Evolutionary conservation across 2,888 invertebrate species (phyloP), one percentile per base, ranked within the genome.

Genomic region (Dynastes maya): DNA sequence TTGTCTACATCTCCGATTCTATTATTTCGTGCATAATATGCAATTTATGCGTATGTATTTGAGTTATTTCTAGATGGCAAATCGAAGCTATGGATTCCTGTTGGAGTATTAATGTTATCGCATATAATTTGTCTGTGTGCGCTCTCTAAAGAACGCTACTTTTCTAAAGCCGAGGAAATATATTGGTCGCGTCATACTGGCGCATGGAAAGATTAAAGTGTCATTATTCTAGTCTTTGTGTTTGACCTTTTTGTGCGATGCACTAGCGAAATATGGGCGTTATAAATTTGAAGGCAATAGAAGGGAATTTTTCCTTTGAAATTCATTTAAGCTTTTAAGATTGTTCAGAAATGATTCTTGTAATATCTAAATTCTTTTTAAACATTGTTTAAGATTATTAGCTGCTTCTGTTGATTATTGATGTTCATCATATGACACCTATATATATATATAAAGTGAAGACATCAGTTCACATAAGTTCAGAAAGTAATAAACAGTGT

Each of bases 151-250:
- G 58, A 58, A 58, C 13, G 29, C 63, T 3, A 63, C 32, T 70
- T 53, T 27, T 53, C 13, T 53, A 70, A 70, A 53, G 53, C 2
- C 53, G 53, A 70, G 70, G 53, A 70, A 53, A 55, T 70, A 55
- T 55, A 55, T 53, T 53, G n/a, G 70, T 70, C 70, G 51, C 70
- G 70, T 70, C 70, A 70, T 70, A 53, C 29, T 53, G 70, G 70
- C 70, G 70, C 70, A 67, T 29, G 6, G 27, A 13, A 53, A 70
- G 53, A 70, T 70, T 55, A 70, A 53, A 70, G 32, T n/a, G 32
- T 70, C 53, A 70, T 70, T 70, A 70, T 70, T 70, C 53, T 16
- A 22, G 70, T 53, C 53, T 70, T 13, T 16, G 1, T 6, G 27
- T 37, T 45, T 22, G 40, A 5, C 49, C 49, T 45, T 67, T 22